A percentile compares a stretch with the other conserved stretches of the same genome.
Conservation (phyloP, 2,113 vertebrate species). For the Pollimyrus isidori region DNA sequence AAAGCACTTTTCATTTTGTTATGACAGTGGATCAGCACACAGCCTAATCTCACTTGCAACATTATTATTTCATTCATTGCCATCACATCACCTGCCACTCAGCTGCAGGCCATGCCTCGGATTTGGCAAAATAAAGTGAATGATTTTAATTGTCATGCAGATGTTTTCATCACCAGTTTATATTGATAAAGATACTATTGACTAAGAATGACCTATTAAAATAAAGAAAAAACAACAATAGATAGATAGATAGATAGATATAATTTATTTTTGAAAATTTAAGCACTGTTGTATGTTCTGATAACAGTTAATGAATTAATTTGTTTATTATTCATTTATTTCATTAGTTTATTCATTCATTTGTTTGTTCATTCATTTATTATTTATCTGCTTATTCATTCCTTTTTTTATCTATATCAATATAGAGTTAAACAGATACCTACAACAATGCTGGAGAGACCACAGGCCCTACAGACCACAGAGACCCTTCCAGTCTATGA, state of each 20-base stretch:
- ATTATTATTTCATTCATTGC: neutral
- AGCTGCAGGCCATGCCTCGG: neutral
- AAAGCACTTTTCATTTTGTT: conserved; percentile 12
- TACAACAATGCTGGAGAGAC: neutral
- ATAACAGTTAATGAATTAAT: neutral
- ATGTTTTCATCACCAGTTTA: neutral
- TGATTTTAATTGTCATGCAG: neutral
- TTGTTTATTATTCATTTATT: neutral
- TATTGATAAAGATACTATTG: neutral
- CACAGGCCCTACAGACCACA: too few species aligned
- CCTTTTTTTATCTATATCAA: neutral
- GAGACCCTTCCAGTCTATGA: neutral
- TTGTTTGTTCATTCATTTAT: neutral
- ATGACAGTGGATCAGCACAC: neutral
- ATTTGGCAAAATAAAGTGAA: neutral
- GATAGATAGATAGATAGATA: neutral
- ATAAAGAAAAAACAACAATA: neutral
- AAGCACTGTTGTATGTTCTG: neutral
- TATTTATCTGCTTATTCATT: neutral
- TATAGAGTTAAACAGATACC: neutral
- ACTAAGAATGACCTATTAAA: neutral
- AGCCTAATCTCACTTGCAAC: neutral
- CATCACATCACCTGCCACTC: neutral
- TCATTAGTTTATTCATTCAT: neutral
- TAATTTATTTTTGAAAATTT: neutral